Evolutionary conservation across 2,888 invertebrate species (phyloP), one percentile per base, ranked within the genome.

Genomic region (Hemistola chrysoprasaria): DNA sequence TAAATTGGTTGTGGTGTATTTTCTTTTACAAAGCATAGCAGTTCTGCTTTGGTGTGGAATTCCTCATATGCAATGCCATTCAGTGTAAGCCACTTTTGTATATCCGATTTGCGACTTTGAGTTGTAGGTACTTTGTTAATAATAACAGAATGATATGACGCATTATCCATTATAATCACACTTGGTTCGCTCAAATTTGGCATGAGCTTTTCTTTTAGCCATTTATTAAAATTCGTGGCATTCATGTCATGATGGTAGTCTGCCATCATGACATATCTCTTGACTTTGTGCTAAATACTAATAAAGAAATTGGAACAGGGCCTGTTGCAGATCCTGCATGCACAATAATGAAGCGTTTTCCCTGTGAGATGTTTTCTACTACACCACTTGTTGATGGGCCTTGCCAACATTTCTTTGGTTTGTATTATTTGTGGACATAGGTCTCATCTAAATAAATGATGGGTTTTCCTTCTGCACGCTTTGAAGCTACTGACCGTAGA

Each of bases 171-270:
- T 8, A 51, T 36, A 22, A 50, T 47, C 1, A 54, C 22, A 36
- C 40, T 38, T 10, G 41, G 47, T 16, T 40, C 40, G n/a, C n/a
- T n/a, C n/a, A n/a, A n/a, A n/a, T n/a, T n/a, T n/a, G n/a, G n/a
- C n/a, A n/a, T n/a, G 30, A 52, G 27, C 20, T 28, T 44, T 37
- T 40, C 52, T 1, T 24, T 7, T 8, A 52, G 6, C 37, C 44
- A 47, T 46, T 53, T 53, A 6, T 28, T 40, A n/a, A 46, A 52
- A 24, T 50, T 54, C 6, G 38, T 22, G 6, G 22, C 10, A 34
- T 54, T 52, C 45, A 54, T 48, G 24, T 52, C 46, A 39, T 54
- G 20, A 23, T 51, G 50, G 27, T 47, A 49, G 28, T 56, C 52
- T 1, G 47, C 49, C n/a, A n/a, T n/a, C n/a, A n/a, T 6, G 8